A percentile compares a stretch with the other conserved stretches of the same genome.
Conservation (phyloP, 1,140 invertebrate genomes). For the Matsumurasca onukii region DNA sequence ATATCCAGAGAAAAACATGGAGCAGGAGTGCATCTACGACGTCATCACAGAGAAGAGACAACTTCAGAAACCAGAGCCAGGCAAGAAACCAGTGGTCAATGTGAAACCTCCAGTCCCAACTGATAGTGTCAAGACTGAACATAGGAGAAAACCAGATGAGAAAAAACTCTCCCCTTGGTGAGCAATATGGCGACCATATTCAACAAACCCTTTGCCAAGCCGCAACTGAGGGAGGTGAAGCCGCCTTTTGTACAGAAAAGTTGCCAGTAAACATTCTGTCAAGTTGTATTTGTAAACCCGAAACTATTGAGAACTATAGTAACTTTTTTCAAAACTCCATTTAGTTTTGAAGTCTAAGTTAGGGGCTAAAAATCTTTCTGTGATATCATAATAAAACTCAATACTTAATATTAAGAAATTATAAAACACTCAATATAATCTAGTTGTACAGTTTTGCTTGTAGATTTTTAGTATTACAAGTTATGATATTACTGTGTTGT, state of each 20-base stretch:
- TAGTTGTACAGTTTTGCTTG: too few relatives aligned
- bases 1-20: conserved; percentile 1
- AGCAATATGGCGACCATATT: conserved; percentile 16
- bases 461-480: too few relatives aligned
- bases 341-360: too few relatives aligned
- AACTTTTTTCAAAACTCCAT: too few relatives aligned
- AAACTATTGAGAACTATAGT: too few relatives aligned
- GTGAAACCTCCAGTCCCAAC: neutral
- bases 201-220: neutral
- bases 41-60: conserved; percentile 3
- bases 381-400: too few relatives aligned
- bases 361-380: too few relatives aligned
- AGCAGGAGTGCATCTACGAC: conserved; percentile 14
- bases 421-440: too few relatives aligned
- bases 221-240: conserved; percentile 8
- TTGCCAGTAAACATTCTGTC: neutral
- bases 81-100: neutral
- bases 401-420: too few relatives aligned
- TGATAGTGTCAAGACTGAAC: neutral
- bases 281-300: too few relatives aligned
- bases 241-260: neutral
- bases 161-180: neutral
- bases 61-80: neutral
- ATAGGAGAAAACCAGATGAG: conserved; percentile 1
- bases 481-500: too few relatives aligned